These are phyloP conservation scores for Mizuhopecten yessoensis DNA, from an alignment of 1,140 invertebrate genomes.

Conservation along the genomic window DNA sequence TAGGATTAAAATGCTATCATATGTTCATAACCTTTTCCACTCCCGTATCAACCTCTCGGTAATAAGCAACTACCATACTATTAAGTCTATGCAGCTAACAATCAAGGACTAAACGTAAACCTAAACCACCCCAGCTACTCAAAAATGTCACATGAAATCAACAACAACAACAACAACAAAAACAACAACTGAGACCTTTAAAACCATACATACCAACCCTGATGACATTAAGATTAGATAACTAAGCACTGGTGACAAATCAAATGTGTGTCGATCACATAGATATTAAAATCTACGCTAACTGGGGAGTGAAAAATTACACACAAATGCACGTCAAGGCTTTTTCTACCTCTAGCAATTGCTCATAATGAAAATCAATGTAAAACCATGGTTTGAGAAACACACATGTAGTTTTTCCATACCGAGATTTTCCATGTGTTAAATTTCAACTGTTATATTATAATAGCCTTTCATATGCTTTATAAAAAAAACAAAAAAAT, in stretches of 20 bases:
- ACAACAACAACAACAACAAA: neutral
- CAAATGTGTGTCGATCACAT: neutral
- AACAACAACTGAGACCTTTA: too few relatives aligned
- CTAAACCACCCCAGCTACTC: conserved; percentile 16
- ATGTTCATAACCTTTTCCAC: neutral
- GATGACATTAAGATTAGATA: neutral
- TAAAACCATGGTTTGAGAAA: neutral
- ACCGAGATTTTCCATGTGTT: neutral
- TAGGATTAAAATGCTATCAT: neutral
- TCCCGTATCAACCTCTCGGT: neutral
- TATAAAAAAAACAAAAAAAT: too few relatives aligned
- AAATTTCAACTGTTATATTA: too few relatives aligned
- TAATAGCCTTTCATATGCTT: too few relatives aligned
- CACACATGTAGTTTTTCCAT: neutral
- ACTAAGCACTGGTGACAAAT: neutral
- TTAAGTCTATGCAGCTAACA: neutral
- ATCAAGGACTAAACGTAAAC: neutral
- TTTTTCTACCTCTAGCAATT: conserved; percentile 8
- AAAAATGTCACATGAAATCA: conserved; percentile 16
- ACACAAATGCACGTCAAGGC: neutral
- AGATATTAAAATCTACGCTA: neutral
- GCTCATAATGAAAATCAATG: conserved; percentile 8
- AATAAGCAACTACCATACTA: neutral
- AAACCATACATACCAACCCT: conserved; percentile 18
- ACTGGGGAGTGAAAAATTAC: neutral